Base-by-base conservation (phyloP, 2,888 invertebrate genomes). In the Lottia gigantea region DNA sequence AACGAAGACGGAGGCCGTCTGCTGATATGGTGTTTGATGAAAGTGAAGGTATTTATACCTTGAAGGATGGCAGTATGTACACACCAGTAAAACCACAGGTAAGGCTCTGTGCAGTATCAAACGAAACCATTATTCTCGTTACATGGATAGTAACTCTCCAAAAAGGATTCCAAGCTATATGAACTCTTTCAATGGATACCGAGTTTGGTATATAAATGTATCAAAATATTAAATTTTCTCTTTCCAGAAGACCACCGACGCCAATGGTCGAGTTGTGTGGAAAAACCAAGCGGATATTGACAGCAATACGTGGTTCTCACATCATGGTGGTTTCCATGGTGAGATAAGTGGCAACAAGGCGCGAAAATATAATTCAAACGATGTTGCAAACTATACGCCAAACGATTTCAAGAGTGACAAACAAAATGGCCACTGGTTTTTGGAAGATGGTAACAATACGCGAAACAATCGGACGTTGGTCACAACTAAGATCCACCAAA, bases 1-100 rank as follows among this genome's bases (percentile, higher is more conserved):
- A 23, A 23, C 2, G 2, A 23, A 23, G 55, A 23, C 19, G 55
- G 19, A 1, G 55, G 14, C 55, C 55, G 19, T 55, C 55, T 19
- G 55, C 55, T 23, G 55, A 55, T 55, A 55, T 55, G 55, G 55
- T 55, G 19, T 55, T 23, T 55, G 55, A 55, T 23, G 55, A 55
- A 23, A 23, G 1, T 11, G 55, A 55, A 19, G 55, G 55, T 23
- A 23, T 55, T 3, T 55, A 55, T 55, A 55, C 55, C 14, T 55
- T 55, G 23, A 55, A 55, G 14, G 55, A 55, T 55, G 55, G 55
- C 19, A 55, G 19, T 19, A 55, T 55, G 55, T 55, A 55, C 55
- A 55, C 55, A 55, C 55, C 55, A 23, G 23, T 55, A 23, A 55
- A 14, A 55, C 55, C 55, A 19, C 19, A 55, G 55, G 55, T 55